Evolutionary conservation across 2,797 vertebrate species (phyloP), one percentile per base, ranked within the genome.

Genomic region (Aphelocoma californica): DNA sequence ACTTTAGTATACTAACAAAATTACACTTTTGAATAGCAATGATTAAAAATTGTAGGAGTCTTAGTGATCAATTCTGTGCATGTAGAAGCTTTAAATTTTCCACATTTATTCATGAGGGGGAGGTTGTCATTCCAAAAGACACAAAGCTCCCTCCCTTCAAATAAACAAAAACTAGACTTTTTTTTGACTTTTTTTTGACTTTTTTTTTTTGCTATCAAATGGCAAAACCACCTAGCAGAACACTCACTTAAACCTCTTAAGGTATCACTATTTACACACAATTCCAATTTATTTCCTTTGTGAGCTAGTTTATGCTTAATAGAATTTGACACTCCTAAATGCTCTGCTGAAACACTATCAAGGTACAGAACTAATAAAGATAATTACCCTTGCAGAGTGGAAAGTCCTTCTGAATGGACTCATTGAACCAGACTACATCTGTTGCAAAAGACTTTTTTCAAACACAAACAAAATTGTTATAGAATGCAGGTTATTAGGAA

Each of bases 251-350:
- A 93, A 84, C 64, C 54, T 92, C 66, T 86, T 50, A 53, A 69
- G 25, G 36, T 80, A 92, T 70, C 88, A 71, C 24, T n/a, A 67
- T 78, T 75, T 92, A 58, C 75, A 80, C 60, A 69, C 34, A 47
- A 60, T 61, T 95, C 65, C 88, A 93, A 92, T 96, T 95, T 90
- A 95, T 96, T 94, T 95, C 32, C 60, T 91, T 74, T 2, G 1
- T 42, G 65, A 95, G 67, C 25, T 67, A 77, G 79, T 84, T 93
- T 73, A 61, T 64, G 42, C 81, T 86, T 96, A 96, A 96, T 82
- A 95, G 93, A 93, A 96, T 47, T 42, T 94, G 92, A 95, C 74
- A 93, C 28, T 82, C 65, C 89, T 93, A 90, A 96, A 94, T 92
- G 84, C 93, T 97, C 65, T 72, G n/a, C 69, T 88, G 88, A 88